Evolutionary conservation across 2,113 vertebrate genomes (phyloP).

Genomic region (Hylia prasina): DNA sequence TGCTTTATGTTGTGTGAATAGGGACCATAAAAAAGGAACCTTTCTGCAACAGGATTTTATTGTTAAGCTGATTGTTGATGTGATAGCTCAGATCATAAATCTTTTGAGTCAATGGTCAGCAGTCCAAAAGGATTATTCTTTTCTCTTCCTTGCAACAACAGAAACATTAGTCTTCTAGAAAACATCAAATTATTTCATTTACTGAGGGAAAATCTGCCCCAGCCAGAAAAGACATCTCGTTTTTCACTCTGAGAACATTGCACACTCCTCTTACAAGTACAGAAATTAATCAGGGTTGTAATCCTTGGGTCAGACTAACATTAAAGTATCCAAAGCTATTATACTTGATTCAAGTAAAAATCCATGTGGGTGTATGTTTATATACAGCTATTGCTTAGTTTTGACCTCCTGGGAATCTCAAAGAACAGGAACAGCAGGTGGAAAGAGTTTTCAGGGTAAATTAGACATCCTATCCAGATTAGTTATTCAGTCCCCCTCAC

Average conservation of each 20-base stretch:
- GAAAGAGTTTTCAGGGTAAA: neutral
- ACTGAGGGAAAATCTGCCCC: neutral
- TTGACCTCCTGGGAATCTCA: conserved; percentile 14
- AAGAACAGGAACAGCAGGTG: conserved; percentile 12
- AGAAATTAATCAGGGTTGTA: neutral
- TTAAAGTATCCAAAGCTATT: neutral
- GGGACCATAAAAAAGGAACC: neutral
- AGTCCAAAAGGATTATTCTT: neutral
- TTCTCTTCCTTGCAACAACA: neutral
- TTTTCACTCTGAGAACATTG: neutral
- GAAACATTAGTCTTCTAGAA: neutral
- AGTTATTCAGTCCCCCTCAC: neutral
- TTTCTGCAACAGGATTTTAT: conserved; percentile 10
- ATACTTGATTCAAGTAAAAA: neutral
- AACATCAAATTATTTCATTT: neutral
- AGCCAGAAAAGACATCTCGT: neutral
- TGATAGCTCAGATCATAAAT: neutral
- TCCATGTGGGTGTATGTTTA: conserved; percentile 28
- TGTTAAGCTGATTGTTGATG: conserved; percentile 35
- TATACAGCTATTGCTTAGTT: conserved; percentile 33
- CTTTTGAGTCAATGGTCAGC: neutral
- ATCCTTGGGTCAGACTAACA: neutral
- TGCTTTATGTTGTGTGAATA: conserved; percentile 20
- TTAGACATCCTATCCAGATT: neutral
- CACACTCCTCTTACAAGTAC: neutral